phyloP scores from a whole-genome alignment of 2,113 vertebrate genomes.

The Regulus satrapa region DNA sequence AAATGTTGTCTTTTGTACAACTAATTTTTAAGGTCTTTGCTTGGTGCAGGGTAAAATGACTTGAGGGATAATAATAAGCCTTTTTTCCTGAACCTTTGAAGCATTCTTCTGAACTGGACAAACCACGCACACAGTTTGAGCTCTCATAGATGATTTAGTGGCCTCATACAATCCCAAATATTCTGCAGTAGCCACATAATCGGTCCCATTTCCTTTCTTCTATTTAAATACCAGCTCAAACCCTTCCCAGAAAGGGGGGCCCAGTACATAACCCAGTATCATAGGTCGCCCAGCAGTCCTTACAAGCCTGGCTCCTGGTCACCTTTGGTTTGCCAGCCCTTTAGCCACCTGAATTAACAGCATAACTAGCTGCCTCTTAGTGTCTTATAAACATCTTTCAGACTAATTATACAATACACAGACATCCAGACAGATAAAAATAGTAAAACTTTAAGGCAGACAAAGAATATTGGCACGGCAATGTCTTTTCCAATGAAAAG shows the following conservation, averaged over 20 bases:
- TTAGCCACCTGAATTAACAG: not conserved
- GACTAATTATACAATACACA: not conserved
- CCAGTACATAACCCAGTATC: not conserved
- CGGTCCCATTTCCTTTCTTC: not conserved
- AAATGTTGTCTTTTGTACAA: not conserved
- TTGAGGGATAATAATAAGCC: not conserved
- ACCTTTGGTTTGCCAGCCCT: not conserved
- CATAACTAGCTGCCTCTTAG: not conserved
- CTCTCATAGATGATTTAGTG: not conserved
- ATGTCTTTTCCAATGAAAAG: slow-evolving; percentile 1
- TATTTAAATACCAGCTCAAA: not conserved
- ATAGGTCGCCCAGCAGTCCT: fast-evolving
- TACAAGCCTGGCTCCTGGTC: not conserved
- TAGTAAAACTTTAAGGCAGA: slow-evolving; percentile 10
- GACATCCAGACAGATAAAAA: not conserved
- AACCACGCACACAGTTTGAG: not conserved
- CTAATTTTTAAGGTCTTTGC: not conserved
- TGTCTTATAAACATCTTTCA: not conserved
- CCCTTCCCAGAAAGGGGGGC: not conserved
- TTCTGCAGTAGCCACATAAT: not conserved
- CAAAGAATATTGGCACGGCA: not conserved
- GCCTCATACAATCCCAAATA: not conserved
- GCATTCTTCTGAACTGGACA: not conserved
- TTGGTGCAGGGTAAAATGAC: not conserved
- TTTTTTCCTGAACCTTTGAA: not conserved